Evolutionary conservation across 2,113 vertebrate genomes (phyloP).

Genomic region (Seriola rivoliana): DNA sequence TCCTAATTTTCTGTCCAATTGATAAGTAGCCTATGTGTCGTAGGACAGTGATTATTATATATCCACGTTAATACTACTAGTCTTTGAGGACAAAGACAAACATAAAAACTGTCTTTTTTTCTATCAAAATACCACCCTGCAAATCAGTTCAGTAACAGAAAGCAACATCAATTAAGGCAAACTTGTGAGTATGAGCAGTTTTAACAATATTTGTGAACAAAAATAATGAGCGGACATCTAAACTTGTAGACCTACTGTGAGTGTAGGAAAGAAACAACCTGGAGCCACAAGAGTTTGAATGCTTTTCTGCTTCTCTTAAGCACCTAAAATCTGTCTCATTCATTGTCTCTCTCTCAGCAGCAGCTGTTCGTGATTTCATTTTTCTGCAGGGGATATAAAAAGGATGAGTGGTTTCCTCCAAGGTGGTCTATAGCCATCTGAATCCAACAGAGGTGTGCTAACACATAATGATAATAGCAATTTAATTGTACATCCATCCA

Average conservation of each 20-base stretch:
- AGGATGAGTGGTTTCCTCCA: neutral
- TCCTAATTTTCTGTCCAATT: neutral
- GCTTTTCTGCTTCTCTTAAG: too few species aligned
- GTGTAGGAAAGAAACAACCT: neutral
- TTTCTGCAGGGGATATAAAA: neutral
- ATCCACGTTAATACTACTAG: neutral
- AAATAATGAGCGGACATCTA: neutral
- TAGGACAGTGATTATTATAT: neutral
- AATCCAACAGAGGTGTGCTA: slow-evolving; percentile 11
- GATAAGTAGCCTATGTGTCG: neutral
- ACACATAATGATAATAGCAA: slow-evolving; percentile 12
- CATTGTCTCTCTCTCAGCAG: neutral
- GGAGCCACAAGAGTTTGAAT: neutral
- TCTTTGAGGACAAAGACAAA: neutral
- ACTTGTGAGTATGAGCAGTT: neutral
- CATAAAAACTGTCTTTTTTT: neutral
- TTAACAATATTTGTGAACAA: neutral
- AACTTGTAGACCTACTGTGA: neutral
- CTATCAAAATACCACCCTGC: neutral
- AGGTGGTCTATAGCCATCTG: neutral
- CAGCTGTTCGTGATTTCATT: neutral
- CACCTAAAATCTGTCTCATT: neutral
- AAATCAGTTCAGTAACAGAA: neutral
- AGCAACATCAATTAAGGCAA: neutral
- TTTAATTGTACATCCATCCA: slow-evolving; percentile 19